Base-by-base conservation (phyloP, 2,113 vertebrate genomes). In the Pelmatolapia mariae region DNA sequence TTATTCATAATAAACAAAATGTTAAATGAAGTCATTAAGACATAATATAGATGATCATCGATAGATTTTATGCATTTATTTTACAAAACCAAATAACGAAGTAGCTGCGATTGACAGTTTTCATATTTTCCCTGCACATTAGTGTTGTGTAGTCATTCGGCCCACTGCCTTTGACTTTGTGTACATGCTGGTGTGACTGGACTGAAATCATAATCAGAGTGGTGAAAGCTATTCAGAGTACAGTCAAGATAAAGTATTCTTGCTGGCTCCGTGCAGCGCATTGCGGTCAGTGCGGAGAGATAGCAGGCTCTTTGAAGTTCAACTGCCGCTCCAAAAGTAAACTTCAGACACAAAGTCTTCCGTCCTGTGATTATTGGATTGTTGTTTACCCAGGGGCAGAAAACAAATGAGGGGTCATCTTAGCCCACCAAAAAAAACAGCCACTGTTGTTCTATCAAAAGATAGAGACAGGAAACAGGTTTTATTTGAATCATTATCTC, bases 301-400 rank as follows among this genome's bases (percentile, higher is more conserved):
- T 91, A 86, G 59, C 61, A 84, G 40, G 24, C 29, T 36, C 89
- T 96, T 95, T 96, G 93, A 95, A 95, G 94, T 93, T 91, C 87
- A 92, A 88, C 87, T 93, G 92, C 87, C 11, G 86, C 90, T 91
- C 88, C 81, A 61, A 94, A 96, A 95, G 93, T 95, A 95, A 95
- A 95, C 92, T 94, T 87, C 84, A 92, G 94, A 94, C 93, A 95
- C 90, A 92, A 93, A 92, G 94, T 94, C 94, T 96, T 96, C 95
- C 95, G 90, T 95, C 95, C 95, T 94, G 94, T 90, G 83, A 94
- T 96, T 95, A 96, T 96, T 94, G 91, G 92, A 89, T 93, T 92
- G 88, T 93, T 96, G 94, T 95, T 95, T 95, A 92, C 86, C 92
- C 92, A 86, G 87, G 94, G 81, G 81, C 88, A 87, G 88, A 92